Base-by-base conservation (phyloP, 2,797 vertebrate genomes). In the Ispidina lecontei region DNA sequence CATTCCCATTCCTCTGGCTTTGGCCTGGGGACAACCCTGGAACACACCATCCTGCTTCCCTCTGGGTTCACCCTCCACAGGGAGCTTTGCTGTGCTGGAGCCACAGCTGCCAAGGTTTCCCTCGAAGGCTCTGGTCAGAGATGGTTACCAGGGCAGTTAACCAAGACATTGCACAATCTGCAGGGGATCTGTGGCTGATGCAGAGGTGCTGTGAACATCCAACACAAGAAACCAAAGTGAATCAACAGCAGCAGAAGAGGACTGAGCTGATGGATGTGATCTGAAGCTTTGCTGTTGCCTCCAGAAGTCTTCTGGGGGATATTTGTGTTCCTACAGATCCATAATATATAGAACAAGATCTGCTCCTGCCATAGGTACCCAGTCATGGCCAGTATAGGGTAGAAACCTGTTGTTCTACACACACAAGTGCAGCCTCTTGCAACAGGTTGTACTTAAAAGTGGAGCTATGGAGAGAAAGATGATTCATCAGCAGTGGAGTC, bases 91-190 rank as follows among this genome's bases (percentile, higher is more conserved):
- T 59, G 14, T 13, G 41, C 29, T 18, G 2, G 31, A 23, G 64
- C 26, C 1, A 1, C 1, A 6, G 70, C 35, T 35, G 26, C 39
- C 0, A 1, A 26, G 11, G 19, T 55, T 69, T 75, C 55, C 67
- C 55, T 41, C 3, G 1, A 28, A 71, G 31, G 17, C 55, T 39
- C 26, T 15, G 12, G 3, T 2, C 0, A 0, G n/a, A 37, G 21
- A 2, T 25, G 14, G 1, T 70, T 83, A 31, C 75, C 29, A 25
- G 55, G 15, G 39, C 0, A 2, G 43, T 25, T 62, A 52, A 11
- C 1, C 2, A 55, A 44, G 71, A 26, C 6, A 7, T n/a, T 6
- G 9, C 22, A 19, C 28, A 4, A 21, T 18, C 31, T 12, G 31
- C 68, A 29, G 65, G 52, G 54, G 63, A 21, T 74, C 55, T 76